A percentile compares a stretch with the other conserved stretches of the same genome.
Evolutionary conservation across 2,797 vertebrate genomes (phyloP).

Genomic region (Schizopygopsis pylzovi): DNA sequence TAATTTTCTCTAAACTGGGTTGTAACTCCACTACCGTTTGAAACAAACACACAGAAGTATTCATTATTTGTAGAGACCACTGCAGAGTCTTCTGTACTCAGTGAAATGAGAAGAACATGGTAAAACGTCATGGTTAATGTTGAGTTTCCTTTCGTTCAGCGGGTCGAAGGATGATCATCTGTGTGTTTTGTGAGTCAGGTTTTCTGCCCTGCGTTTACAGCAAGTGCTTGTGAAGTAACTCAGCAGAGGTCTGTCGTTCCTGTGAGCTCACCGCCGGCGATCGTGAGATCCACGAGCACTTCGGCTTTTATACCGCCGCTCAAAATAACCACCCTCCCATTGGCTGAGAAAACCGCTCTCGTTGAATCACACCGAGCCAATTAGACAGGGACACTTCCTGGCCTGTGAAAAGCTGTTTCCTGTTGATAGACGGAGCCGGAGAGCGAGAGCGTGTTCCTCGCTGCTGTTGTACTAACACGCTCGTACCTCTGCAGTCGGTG

Average conservation of each 20-base stretch:
- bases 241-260: slow-evolving; percentile 12
- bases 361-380: slow-evolving; percentile 86
- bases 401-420: slow-evolving; percentile 94
- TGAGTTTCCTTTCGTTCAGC: not conserved
- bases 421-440: slow-evolving; percentile 85
- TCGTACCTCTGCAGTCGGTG: too few species aligned
- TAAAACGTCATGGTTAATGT: not conserved
- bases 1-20: not conserved
- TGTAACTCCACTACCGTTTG: not conserved
- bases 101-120: not conserved
- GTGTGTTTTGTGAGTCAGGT: slow-evolving; percentile 37
- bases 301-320: slow-evolving; percentile 88
- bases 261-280: slow-evolving; percentile 3
- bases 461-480: slow-evolving; percentile 73
- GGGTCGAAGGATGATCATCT: slow-evolving; percentile 2
- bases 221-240: slow-evolving; percentile 14
- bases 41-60: not conserved
- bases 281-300: slow-evolving; percentile 10
- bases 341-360: slow-evolving; percentile 80
- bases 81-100: not conserved
- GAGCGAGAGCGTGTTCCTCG: slow-evolving; percentile 74
- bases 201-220: slow-evolving; percentile 22
- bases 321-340: slow-evolving; percentile 90
- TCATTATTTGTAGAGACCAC: too few species aligned
- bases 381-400: slow-evolving; percentile 91